Evolutionary conservation across 1,140 invertebrate species (phyloP), one percentile per base, ranked within the genome.

Genomic region (Drosophila sp.): DNA sequence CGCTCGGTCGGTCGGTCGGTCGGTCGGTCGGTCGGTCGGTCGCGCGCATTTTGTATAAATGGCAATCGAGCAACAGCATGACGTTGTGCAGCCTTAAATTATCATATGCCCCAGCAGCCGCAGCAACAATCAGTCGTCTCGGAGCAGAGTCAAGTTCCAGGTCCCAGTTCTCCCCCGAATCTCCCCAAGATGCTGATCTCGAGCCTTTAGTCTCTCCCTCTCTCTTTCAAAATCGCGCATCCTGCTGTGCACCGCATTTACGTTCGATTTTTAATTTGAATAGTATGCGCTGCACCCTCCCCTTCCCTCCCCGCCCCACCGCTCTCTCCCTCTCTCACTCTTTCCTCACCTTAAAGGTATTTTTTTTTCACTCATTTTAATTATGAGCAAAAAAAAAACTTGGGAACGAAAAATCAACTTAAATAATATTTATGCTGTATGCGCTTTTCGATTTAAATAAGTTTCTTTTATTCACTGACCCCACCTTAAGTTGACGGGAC

Each of bases 261-360:
- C 83, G 87, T 85, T 90, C 77, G 77, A 89, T 89, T 89, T 89
- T 89, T 89, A 89, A 89, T 89, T 89, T 89, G 84, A 89, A 89
- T 90, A 87, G 83, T 74, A 67, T 65, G 58, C 65, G 57, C 54
- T 72, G 44, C 55, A 23, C 66, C 41, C 23, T 63, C 54, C 58
- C 38, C 29, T 10, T 10, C 6, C 11, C 11, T 11, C n/a, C 7
- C 17, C 17, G 17, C 17, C 17, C 17, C 17, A 17, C 17, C 17
- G 17, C 25, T 25, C 40, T 17, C 35, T 38, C 32, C 47, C 27
- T 7, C 47, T 11, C 8, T 8, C 25, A 56, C 41, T 58, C 63
- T 40, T 25, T n/a, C 25, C 56, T 27, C 23, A 10, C 35, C 41
- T 47, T 47, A 25, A 2, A 23, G 27, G 11, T 29, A 30, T 60